Base-by-base conservation (phyloP, 2,888 invertebrate genomes). In the Halictus quadricinctus region DNA sequence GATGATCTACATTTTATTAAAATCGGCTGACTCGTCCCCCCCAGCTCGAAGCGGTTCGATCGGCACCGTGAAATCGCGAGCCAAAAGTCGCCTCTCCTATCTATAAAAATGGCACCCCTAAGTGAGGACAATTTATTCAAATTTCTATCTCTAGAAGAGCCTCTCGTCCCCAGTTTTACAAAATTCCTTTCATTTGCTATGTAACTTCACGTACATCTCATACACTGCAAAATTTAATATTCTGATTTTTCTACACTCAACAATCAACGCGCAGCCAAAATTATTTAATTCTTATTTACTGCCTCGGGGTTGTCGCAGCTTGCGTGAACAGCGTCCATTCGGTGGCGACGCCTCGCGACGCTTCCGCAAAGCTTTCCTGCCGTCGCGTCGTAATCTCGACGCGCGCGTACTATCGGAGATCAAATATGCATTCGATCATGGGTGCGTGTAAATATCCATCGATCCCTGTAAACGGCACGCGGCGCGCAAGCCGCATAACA, bases 301-400 rank as follows among this genome's bases (percentile, higher is more conserved):
- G n/a, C 15, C 10, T n/a, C 21, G n/a, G 10, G 1, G 10, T 54
- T n/a, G 54, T 54, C 21, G 54, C 10, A 15, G 2, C 7, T 15
- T 64, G 5, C 4, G 15, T 15, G n/a, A 13, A 13, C n/a, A 29
- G 18, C 72, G 50, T 54, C 85, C 72, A 78, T 77, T 73, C 66
- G 79, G 89, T 89, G 88, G 89, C 89, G 89, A 89, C 89, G 76
- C 81, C 85, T 66, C 43, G 13, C 84, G 88, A 81, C 60, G 13
- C 5, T 5, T 25, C 2, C 12, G 0, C 10, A 79, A 86, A 87
- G 79, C 66, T 60, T 10, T 29, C n/a, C 12, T 41, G 73, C 1
- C 36, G 76, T 36, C 78, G 66, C 43, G 76, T 36, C 78, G 66
- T 87, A 86, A 87, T 87, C 87, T 64, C 48, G 8, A 41, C 60